Conservation (phyloP, 2,113 vertebrate genomes). For the Microcebus tavaratra region DNA sequence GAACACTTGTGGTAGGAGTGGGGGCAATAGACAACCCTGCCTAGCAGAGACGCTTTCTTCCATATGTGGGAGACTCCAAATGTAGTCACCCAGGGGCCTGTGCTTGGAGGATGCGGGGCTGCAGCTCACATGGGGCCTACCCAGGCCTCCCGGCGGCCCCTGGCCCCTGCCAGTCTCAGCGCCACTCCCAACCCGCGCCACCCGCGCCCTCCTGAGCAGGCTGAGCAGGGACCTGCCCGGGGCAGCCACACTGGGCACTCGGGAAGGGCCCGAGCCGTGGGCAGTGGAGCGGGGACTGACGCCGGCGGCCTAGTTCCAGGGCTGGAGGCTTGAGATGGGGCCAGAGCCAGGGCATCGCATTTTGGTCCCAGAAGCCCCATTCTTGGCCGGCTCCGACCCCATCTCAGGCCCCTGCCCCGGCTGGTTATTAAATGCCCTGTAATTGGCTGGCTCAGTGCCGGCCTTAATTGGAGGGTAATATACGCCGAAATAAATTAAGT, state of each 20-base stretch:
- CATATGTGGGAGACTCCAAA: not conserved
- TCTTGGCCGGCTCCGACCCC: accelerated
- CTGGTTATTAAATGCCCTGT: slow-evolving; percentile 54
- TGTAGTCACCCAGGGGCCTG: not conserved
- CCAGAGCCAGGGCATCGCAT: not conserved
- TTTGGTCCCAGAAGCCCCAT: not conserved
- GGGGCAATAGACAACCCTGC: accelerated
- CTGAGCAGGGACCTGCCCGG: no score
- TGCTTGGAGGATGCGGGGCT: not conserved
- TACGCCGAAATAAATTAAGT: slow-evolving; percentile 85
- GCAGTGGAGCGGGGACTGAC: not conserved
- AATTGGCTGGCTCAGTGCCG: slow-evolving; percentile 73
- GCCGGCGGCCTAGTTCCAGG: not conserved
- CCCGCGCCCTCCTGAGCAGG: not conserved
- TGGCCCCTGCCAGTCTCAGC: not conserved
- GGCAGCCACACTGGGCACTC: no score
- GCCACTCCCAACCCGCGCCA: not conserved
- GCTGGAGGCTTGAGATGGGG: not conserved
- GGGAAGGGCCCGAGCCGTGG: not conserved
- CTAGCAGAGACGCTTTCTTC: not conserved
- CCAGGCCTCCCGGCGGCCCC: no score
- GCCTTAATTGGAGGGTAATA: slow-evolving; percentile 81
- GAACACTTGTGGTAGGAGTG: not conserved
- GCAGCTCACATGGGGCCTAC: not conserved
- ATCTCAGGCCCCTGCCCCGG: not conserved